A percentile compares a stretch with the other conserved stretches of the same genome.
Evolutionary conservation across 2,797 vertebrate genomes (phyloP).

Genomic region (Epinephelus coioides): DNA sequence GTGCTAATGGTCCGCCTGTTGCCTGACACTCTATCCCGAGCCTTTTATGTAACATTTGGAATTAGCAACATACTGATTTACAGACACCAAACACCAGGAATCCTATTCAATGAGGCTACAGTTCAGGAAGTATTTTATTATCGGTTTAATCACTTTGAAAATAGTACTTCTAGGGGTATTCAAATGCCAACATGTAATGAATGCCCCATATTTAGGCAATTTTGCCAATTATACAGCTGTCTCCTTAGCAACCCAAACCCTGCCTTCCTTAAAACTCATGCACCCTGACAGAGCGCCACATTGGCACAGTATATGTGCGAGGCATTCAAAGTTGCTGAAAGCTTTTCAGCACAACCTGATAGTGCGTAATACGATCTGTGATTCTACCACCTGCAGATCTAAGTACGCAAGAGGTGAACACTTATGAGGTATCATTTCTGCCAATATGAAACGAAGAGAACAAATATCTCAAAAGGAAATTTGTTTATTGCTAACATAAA

Average conservation of each 20-base stretch:
- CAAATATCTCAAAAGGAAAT: too few relatives aligned
- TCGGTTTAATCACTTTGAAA: constrained; percentile 19
- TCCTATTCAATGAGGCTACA: constrained; percentile 35
- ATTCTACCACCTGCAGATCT: constrained; percentile 31
- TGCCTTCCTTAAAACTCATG: constrained; percentile 1
- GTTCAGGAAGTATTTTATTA: constrained; percentile 28
- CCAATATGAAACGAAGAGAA: not conserved
- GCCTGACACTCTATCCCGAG: constrained; percentile 62
- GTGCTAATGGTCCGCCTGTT: constrained; percentile 38
- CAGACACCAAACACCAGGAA: constrained; percentile 38
- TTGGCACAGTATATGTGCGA: constrained; percentile 43
- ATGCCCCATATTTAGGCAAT: not conserved
- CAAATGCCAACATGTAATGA: constrained; percentile 6
- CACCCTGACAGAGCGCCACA: constrained; percentile 32
- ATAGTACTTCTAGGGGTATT: not conserved
- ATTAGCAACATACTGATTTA: constrained; percentile 73
- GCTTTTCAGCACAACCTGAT: constrained; percentile 34
- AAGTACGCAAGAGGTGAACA: not conserved
- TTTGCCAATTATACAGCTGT: constrained; percentile 17
- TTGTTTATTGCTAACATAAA: not conserved
- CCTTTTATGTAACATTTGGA: constrained; percentile 74
- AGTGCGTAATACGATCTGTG: constrained; percentile 53
- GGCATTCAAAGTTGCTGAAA: constrained; percentile 31
- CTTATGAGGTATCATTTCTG: not conserved
- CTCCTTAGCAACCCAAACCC: not conserved